phyloP scores from a whole-genome alignment of 30 jellyfish, hydroid and myxozoan species.

The Mastigias papua region DNA sequence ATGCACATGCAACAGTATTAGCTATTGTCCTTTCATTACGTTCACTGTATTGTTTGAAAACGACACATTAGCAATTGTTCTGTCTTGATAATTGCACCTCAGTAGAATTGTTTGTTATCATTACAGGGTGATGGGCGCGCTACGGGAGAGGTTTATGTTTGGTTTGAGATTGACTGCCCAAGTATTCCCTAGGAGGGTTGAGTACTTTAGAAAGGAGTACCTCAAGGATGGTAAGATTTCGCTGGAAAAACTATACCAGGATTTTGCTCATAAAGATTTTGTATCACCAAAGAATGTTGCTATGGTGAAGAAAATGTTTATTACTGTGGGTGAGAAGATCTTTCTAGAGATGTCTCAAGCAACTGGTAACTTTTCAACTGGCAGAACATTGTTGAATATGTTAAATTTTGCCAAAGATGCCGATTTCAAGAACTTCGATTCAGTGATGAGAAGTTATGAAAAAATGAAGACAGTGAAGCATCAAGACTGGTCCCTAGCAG shows the following conservation, averaged over 20 bases:
- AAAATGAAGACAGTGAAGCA: constrained; percentile 54
- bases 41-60: too few relatives aligned
- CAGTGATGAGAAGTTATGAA: constrained; percentile 48
- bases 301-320: constrained; percentile 14
- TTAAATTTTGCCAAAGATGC: constrained; percentile 48
- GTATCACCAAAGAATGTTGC: constrained; percentile 19
- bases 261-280: constrained; percentile 42
- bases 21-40: too few relatives aligned
- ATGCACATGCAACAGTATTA: too few relatives aligned
- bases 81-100: too few relatives aligned
- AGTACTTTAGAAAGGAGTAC: constrained; percentile 28
- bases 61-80: too few relatives aligned
- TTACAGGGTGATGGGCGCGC: not conserved
- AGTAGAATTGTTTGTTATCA: too few relatives aligned
- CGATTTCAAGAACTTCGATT: constrained; percentile 66
- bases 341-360: constrained; percentile 51
- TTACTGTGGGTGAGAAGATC: constrained; percentile 25
- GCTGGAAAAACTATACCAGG: constrained; percentile 56
- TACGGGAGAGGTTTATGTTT: constrained; percentile 12
- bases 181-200: constrained; percentile 32
- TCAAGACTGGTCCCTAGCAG: constrained; percentile 48
- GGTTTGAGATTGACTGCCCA: constrained; percentile 59
- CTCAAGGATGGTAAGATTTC: constrained; percentile 11
- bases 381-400: constrained; percentile 49
- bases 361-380: constrained; percentile 75